These are phyloP conservation scores for Periophthalmus modestus DNA, from an alignment of 2,113 vertebrate species.

Conservation along the genomic window DNA sequence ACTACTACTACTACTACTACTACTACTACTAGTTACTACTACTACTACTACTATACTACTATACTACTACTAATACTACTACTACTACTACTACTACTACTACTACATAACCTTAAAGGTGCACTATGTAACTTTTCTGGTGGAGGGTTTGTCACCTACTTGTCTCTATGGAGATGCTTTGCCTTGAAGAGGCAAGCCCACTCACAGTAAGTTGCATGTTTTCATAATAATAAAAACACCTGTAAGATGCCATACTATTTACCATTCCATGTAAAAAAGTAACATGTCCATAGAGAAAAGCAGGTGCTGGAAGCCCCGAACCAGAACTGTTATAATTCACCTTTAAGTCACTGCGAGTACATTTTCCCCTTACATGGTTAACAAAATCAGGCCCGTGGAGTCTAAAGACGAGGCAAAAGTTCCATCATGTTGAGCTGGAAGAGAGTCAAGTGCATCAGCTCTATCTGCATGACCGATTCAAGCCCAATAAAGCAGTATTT, in stretches of 20 bases:
- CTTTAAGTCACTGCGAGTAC: neutral
- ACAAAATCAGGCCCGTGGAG: neutral
- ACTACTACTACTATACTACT: too few species aligned
- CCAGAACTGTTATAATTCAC: neutral
- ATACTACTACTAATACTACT: too few species aligned
- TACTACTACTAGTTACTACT: too few species aligned
- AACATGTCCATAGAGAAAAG: neutral
- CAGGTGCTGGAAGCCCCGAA: neutral
- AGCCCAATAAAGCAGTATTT: constrained; percentile 24
- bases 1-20: too few species aligned
- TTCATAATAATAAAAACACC: neutral
- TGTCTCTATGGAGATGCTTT: too few species aligned
- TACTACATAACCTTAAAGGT: too few species aligned
- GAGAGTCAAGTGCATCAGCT: constrained; percentile 1
- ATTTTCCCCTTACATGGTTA: neutral
- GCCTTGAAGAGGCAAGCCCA: too few species aligned
- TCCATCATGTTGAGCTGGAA: neutral
- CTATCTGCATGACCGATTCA: constrained; percentile 10
- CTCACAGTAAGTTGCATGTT: neutral
- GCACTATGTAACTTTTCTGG: too few species aligned
- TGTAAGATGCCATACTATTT: neutral
- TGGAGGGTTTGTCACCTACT: too few species aligned
- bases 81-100: too few species aligned
- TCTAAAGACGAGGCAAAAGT: neutral
- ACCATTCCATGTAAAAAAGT: neutral